Base-by-base conservation (phyloP, 2,888 invertebrate genomes). In the Cryptus viduatorius region DNA sequence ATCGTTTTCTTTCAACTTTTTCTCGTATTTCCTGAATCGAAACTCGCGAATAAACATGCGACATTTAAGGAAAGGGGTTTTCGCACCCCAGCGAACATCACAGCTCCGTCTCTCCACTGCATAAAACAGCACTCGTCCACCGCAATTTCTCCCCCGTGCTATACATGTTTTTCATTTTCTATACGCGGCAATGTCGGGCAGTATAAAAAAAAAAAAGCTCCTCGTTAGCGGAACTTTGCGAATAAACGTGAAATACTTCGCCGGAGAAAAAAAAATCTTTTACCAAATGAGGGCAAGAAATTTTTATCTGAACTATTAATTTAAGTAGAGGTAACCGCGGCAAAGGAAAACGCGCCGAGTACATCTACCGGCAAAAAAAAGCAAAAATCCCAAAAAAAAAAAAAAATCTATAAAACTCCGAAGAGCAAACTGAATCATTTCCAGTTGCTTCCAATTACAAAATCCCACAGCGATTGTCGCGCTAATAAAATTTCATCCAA, bases 31-130 rank as follows among this genome's bases (percentile, higher is more conserved):
- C 53, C 16, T 19, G 37, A 19, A 10, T 37, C 37, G 53, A 53
- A 71, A 53, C 50, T 71, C 53, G 44, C 19, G 53, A 16, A 37
- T 37, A 37, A 16, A 53, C 37, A 16, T 16, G 53, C 19, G 53
- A 53, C 53, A 53, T 16, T 10, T 19, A 19, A 56, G 56, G 56
- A 12, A 19, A 56, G 53, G 37, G 37, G 5, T 7, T 71, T 71
- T 71, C 37, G 53, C 71, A 71, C 71, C 71, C 31, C 71, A 53
- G 71, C 56, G 56, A 56, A 56, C 56, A 56, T 71, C 37, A 53
- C 37, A 53, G 19, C 56, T 19, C 24, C 19, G 56, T 8, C 56
- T 37, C 53, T 12, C 53, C 37, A 56, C 53, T 53, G 71, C 65
- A 67, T 19, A 53, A 37, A 53, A 71, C 37, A 16, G 71, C 31